phyloP scores from a whole-genome alignment of 2,113 vertebrate species.

The Geococcyx californianus region DNA sequence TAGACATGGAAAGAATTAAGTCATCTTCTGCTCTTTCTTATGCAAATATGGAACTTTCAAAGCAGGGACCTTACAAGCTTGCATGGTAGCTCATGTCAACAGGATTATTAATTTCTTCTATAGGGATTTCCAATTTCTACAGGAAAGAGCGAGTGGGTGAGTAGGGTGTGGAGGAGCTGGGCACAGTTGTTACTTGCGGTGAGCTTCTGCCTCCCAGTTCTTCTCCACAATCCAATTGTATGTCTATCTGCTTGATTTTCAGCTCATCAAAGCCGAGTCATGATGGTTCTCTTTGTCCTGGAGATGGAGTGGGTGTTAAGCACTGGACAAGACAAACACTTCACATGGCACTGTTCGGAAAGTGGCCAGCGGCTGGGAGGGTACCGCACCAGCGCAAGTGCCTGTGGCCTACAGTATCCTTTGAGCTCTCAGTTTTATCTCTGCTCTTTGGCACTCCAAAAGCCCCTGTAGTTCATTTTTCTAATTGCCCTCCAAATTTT shows the following conservation, averaged over 20 bases:
- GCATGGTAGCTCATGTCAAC: background rate
- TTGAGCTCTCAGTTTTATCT: background rate
- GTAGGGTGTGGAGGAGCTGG: background rate
- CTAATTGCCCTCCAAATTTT: background rate
- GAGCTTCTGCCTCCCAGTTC: background rate
- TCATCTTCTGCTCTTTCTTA: background rate
- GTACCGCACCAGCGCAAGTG: constrained; percentile 87
- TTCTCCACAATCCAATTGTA: background rate
- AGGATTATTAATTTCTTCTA: background rate
- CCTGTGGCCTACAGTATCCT: constrained; percentile 98
- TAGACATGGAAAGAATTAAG: background rate
- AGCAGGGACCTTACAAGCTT: background rate
- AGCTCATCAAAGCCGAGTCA: constrained; percentile 94
- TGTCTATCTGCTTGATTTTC: constrained; percentile 51
- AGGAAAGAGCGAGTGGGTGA: background rate
- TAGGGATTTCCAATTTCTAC: too few species aligned
- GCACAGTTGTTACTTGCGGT: background rate
- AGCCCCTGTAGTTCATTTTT: background rate
- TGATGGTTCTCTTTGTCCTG: constrained; percentile 93
- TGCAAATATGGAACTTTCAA: background rate
- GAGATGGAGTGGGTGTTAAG: constrained; percentile 98
- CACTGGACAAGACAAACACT: constrained; percentile 93
- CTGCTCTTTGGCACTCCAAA: background rate
- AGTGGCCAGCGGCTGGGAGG: constrained; percentile 90
- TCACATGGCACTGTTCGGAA: constrained; percentile 97